Percentiles rank a stretch among this genome's conserved stretches.
phyloP scores from a whole-genome alignment of 1,140 invertebrate species.

The Mya arenaria region DNA sequence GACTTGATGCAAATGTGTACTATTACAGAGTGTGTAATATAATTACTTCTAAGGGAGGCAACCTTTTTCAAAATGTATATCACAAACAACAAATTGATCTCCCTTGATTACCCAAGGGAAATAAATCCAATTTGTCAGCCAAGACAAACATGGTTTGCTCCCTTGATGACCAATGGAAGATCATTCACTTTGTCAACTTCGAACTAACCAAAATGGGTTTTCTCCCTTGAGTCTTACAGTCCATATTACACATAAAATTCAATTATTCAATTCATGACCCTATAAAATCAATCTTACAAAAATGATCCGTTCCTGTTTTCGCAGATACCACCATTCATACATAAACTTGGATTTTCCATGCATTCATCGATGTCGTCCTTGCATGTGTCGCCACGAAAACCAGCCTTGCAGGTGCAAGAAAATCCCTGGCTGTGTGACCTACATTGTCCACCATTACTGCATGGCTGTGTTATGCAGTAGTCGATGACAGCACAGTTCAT shows the following conservation, averaged over 20 bases:
- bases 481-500: slow-evolving; percentile 91
- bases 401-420: slow-evolving; percentile 72
- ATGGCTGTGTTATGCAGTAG: slow-evolving; percentile 75
- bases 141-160: too few species aligned
- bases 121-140: too few species aligned
- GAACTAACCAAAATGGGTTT: neutral
- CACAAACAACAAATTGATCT: too few species aligned
- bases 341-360: slow-evolving; percentile 87
- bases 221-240: neutral
- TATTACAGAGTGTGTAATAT: too few species aligned
- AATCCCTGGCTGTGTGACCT: slow-evolving; percentile 84
- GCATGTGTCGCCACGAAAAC: slow-evolving; percentile 85
- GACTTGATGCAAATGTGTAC: too few species aligned
- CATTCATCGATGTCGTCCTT: slow-evolving; percentile 96
- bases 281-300: slow-evolving; percentile 85
- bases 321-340: slow-evolving; percentile 93
- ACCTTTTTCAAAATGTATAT: too few species aligned
- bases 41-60: neutral
- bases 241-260: neutral
- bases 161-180: too few species aligned
- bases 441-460: slow-evolving; percentile 77
- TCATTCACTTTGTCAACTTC: too few species aligned
- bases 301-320: slow-evolving; percentile 90
- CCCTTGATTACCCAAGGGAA: too few species aligned
- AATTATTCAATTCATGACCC: neutral